Conservation (phyloP, 2,888 invertebrate species). For the Euzetes globulus region DNA sequence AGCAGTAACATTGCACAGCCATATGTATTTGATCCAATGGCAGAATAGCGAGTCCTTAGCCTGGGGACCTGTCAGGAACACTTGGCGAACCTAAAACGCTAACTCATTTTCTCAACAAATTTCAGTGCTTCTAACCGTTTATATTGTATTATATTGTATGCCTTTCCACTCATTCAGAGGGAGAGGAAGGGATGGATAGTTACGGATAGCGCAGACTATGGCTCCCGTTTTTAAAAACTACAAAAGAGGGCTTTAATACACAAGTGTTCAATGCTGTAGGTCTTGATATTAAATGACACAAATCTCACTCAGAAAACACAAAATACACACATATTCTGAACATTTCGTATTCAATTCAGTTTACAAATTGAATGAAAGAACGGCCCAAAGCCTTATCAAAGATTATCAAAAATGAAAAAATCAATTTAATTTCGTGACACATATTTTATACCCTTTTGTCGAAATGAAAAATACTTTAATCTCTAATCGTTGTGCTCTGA, state of each 20-base stretch:
- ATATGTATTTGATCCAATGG: slow-evolving; percentile 16
- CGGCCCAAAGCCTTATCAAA: slow-evolving; percentile 8
- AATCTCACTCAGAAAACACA: background rate
- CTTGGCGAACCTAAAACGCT: slow-evolving; percentile 4
- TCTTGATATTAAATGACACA: slow-evolving; percentile 26
- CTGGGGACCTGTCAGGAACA: slow-evolving; percentile 26
- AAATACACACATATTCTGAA: background rate
- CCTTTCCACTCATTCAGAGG: slow-evolving; percentile 22
- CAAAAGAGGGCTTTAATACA: slow-evolving; percentile 22
- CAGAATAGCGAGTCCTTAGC: slow-evolving; percentile 11
- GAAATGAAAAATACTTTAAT: background rate
- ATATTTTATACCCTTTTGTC: slow-evolving; percentile 6
- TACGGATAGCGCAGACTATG: background rate
- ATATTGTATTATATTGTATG: slow-evolving; percentile 12
- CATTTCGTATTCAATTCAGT: slow-evolving; percentile 5
- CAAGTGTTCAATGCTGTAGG: slow-evolving; percentile 15
- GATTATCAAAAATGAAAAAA: background rate
- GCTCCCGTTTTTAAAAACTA: slow-evolving; percentile 6
- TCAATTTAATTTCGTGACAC: slow-evolving; percentile 6
- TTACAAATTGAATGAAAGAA: slow-evolving; percentile 1
- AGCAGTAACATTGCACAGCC: background rate
- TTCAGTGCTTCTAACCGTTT: slow-evolving; percentile 16
- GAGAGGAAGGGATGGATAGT: background rate
- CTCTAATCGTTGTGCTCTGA: background rate
- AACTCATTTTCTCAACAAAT: slow-evolving; percentile 28